Evolutionary conservation across 2,797 vertebrate genomes (phyloP).

Genomic region (Setipinna tenuifilis): DNA sequence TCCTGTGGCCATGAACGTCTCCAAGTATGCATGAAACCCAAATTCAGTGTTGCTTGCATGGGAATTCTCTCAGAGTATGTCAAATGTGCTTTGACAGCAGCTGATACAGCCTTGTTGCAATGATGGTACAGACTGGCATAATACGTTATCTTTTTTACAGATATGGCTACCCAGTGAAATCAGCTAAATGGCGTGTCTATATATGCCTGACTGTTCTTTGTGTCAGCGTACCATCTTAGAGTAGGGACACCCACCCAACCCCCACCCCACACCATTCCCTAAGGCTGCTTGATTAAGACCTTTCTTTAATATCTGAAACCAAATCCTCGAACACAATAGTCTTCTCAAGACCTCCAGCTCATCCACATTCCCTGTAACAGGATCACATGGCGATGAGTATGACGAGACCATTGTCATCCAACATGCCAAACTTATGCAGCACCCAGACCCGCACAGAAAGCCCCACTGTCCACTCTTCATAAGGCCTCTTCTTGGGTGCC

Average conservation of each 20-base stretch:
- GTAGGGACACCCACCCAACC: too few species aligned
- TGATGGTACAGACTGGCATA: background rate
- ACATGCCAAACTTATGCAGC: background rate
- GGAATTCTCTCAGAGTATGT: background rate
- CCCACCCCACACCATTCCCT: background rate
- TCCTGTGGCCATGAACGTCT: background rate
- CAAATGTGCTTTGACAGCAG: conserved; percentile 8
- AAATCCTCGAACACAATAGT: background rate
- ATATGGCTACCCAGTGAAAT: background rate
- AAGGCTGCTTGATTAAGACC: conserved; percentile 4
- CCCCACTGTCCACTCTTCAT: background rate
- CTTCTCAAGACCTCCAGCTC: background rate
- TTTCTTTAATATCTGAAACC: conserved; percentile 16
- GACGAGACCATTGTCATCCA: background rate
- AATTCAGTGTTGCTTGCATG: background rate
- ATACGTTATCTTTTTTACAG: background rate
- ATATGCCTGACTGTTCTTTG: background rate
- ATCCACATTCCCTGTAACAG: conserved; percentile 10
- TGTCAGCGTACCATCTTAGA: background rate
- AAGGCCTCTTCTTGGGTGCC: background rate
- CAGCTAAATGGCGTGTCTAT: background rate
- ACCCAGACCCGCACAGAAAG: background rate
- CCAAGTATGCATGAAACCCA: background rate
- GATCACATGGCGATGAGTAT: background rate
- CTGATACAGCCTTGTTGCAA: background rate